Evolutionary conservation across 23 tunicate species (phyloP).

Genomic region (Phallusia fumigata): DNA sequence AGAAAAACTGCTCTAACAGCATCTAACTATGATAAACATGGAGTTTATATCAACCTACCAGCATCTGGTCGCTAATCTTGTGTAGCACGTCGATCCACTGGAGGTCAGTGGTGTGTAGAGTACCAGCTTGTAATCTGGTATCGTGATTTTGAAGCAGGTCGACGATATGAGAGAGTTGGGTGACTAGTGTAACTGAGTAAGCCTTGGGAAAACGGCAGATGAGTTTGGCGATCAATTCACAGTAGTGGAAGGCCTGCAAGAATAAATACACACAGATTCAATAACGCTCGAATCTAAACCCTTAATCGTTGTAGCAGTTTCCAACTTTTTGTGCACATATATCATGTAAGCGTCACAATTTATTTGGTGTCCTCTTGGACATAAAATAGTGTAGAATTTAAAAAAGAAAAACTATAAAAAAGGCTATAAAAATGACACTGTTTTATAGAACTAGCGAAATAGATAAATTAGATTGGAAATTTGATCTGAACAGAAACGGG

Average conservation of each 20-base stretch:
- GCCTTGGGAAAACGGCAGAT: slow-evolving; percentile 44
- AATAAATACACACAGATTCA: no score
- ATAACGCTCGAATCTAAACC: no score
- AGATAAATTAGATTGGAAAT: no score
- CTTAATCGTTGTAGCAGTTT: no score
- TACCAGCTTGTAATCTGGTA: slow-evolving; percentile 63
- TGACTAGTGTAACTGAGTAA: slow-evolving; percentile 64
- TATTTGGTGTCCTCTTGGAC: no score
- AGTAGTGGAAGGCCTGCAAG: slow-evolving; percentile 90
- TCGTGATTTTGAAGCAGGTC: slow-evolving; percentile 71
- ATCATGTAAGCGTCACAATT: no score
- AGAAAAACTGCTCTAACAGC: background rate
- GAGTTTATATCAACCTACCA: slow-evolving; percentile 16
- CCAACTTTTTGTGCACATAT: no score
- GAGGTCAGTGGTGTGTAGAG: slow-evolving; percentile 36
- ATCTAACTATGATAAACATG: background rate
- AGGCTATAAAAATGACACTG: no score
- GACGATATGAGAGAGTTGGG: slow-evolving; percentile 47
- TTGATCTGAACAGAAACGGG: no score
- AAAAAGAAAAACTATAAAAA: no score
- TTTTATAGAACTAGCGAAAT: no score
- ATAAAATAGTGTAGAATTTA: no score
- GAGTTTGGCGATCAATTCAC: slow-evolving; percentile 71
- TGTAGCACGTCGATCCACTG: slow-evolving; percentile 53
- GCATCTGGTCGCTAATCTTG: slow-evolving; percentile 33